Conservation (phyloP, 2,113 vertebrate species). For the Craseonycteris thonglongyai region DNA sequence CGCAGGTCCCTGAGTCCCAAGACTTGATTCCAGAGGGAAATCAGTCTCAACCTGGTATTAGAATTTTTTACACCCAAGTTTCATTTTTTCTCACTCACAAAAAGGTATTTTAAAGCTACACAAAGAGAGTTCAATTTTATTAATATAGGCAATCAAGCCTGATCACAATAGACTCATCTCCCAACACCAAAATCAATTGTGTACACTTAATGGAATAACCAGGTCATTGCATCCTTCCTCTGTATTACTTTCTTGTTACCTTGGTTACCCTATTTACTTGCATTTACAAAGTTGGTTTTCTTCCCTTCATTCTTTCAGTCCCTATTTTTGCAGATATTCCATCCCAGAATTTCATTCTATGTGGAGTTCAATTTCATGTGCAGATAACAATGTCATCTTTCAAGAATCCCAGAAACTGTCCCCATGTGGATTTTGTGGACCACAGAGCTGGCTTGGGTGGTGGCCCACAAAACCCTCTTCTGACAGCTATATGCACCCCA, state of each 20-base stretch:
- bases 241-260: background rate
- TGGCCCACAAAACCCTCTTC: background rate
- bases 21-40: conserved; percentile 32
- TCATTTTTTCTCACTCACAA: background rate
- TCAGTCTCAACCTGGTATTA: no score
- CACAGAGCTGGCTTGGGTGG: background rate
- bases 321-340: background rate
- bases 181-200: background rate
- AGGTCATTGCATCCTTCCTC: background rate
- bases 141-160: background rate
- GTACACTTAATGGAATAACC: background rate
- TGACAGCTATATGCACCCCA: background rate
- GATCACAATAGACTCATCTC: background rate
- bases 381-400: background rate
- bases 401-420: background rate
- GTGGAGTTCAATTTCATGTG: background rate
- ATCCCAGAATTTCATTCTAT: background rate
- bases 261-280: background rate
- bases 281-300: background rate
- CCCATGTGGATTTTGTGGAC: background rate
- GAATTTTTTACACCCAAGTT: background rate
- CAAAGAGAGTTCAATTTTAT: background rate
- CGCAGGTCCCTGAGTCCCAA: background rate
- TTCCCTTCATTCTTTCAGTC: background rate
- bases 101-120: background rate